These are phyloP conservation scores for Pangasius djambal DNA, from an alignment of 2,797 vertebrate species.

Conservation along the genomic window DNA sequence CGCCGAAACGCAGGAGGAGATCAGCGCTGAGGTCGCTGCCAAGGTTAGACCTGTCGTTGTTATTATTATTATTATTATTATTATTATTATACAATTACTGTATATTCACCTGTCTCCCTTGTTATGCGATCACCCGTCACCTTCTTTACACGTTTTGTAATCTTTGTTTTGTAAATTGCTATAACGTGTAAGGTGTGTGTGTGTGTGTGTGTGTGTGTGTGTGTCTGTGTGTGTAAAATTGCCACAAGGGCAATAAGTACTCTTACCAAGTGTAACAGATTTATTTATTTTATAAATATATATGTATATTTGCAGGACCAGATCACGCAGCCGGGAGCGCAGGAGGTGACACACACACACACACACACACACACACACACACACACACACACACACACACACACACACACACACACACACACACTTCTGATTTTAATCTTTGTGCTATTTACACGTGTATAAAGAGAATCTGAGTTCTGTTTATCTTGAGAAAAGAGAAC, in stretches of 20 bases:
- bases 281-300: too few relatives aligned
- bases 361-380: neutral
- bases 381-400: neutral
- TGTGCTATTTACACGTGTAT: neutral
- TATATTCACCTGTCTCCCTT: neutral
- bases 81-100: neutral
- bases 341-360: constrained; percentile 73
- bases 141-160: neutral
- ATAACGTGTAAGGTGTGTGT: neutral
- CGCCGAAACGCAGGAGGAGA: constrained; percentile 98
- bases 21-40: constrained; percentile 96
- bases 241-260: neutral
- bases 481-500: neutral
- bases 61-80: neutral
- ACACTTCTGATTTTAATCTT: neutral
- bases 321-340: constrained; percentile 88
- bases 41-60: constrained; percentile 77
- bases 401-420: neutral
- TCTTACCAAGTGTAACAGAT: neutral
- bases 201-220: neutral
- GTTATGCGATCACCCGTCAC: too few relatives aligned
- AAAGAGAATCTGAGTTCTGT: neutral
- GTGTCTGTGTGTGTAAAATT: too few relatives aligned
- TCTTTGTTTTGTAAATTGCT: neutral
- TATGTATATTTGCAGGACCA: constrained; percentile 77